Evolutionary conservation across 2,888 invertebrate genomes (phyloP).

Genomic region (Heteromurus nitidus): DNA sequence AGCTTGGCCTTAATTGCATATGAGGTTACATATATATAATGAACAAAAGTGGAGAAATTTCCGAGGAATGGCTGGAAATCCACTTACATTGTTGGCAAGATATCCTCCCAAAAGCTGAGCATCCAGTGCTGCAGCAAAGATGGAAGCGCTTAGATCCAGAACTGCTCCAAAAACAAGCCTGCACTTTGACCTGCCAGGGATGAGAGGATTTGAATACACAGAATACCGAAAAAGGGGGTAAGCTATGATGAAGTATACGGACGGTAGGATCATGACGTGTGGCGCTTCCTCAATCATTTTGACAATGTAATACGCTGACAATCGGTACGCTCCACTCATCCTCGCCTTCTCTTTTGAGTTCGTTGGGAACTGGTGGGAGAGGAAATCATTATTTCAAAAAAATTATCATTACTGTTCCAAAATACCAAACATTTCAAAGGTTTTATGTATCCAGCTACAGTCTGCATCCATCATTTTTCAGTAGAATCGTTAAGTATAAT

Average conservation of each 20-base stretch:
- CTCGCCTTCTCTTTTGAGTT: conserved; percentile 86
- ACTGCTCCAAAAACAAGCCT: conserved; percentile 86
- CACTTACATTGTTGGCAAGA: conserved; percentile 78
- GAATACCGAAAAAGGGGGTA: conserved; percentile 86
- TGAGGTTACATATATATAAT: no score
- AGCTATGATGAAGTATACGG: conserved; percentile 85
- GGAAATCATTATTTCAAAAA: conserved; percentile 1
- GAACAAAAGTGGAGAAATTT: no score
- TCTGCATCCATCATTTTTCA: no score
- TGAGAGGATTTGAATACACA: conserved; percentile 77
- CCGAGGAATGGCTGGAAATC: no score
- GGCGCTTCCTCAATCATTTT: conserved; percentile 89
- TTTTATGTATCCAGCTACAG: neutral
- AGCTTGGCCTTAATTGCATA: no score
- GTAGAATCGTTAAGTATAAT: no score
- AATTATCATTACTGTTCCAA: neutral
- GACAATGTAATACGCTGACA: conserved; percentile 84
- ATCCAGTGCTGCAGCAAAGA: conserved; percentile 85
- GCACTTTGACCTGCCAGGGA: conserved; percentile 79
- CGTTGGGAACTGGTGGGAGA: conserved; percentile 82
- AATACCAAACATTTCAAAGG: no score
- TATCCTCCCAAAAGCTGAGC: conserved; percentile 87
- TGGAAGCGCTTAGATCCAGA: conserved; percentile 86
- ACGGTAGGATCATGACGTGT: conserved; percentile 83
- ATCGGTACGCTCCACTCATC: conserved; percentile 84